Evolutionary conservation across 2,888 invertebrate genomes (phyloP).

Genomic region (Cantharis flavilabris): DNA sequence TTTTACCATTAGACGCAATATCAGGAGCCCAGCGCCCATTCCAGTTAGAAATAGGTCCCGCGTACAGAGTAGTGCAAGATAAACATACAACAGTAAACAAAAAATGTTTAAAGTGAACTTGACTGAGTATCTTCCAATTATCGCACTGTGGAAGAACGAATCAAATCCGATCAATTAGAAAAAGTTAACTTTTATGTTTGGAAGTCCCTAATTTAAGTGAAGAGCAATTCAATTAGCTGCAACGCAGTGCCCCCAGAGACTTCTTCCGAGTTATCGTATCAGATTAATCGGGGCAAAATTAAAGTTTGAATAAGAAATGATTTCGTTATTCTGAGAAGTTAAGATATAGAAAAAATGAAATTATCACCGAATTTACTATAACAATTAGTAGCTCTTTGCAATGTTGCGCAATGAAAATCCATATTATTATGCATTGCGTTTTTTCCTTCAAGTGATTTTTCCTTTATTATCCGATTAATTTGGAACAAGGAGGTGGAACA

Average conservation of each 20-base stretch:
- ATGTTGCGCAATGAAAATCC: not conserved
- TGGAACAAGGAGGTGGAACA: constrained; percentile 11
- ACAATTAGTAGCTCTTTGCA: not conserved
- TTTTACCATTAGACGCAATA: too few relatives aligned
- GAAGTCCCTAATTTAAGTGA: not conserved
- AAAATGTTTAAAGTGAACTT: too few relatives aligned
- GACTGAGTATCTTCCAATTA: too few relatives aligned
- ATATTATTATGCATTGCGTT: not conserved
- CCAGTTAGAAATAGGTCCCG: too few relatives aligned
- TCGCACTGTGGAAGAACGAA: not conserved
- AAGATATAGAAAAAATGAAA: not conserved
- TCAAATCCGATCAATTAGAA: not conserved
- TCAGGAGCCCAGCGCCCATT: too few relatives aligned
- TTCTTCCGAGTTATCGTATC: not conserved
- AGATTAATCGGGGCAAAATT: not conserved
- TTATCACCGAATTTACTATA: not conserved
- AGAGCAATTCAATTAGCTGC: not conserved
- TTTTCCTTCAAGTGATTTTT: constrained; percentile 16
- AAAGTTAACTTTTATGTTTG: not conserved
- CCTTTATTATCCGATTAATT: constrained; percentile 25
- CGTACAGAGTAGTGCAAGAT: too few relatives aligned
- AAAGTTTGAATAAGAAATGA: not conserved
- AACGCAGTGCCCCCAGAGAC: not conserved
- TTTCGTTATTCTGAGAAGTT: not conserved
- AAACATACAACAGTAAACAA: not conserved